Evolutionary conservation across 2,113 vertebrate species (phyloP), one percentile per base, ranked within the genome.

Genomic region (Centropus bengalensis): DNA sequence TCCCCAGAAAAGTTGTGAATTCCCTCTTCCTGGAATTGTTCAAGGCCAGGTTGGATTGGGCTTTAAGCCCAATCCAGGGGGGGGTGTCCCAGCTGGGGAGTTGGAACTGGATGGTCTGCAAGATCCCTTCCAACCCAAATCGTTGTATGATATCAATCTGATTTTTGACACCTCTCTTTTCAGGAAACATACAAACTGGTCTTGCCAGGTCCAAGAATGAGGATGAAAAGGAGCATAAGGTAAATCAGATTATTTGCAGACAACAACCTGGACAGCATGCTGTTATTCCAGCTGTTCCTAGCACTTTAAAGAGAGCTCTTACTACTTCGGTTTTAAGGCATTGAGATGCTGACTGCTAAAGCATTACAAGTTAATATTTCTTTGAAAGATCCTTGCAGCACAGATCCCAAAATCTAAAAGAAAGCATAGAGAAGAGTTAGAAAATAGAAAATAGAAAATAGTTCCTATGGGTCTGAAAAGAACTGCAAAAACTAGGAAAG

Each of bases 201-300:
- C 21, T 91, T 70, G 42, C 40, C 28, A 44, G 36, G n/a, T 26
- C 74, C 64, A 30, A 52, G 42, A n/a, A 23, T 74, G 79, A 76
- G 66, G 70, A 4, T 47, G 63, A 86, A 89, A 84, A 36, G 54
- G 28, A 82, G 49, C 49, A 24, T 64, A 59, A 91, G 69, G 42
- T 92, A 59, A 81, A 81, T 86, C 42, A 44, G 73, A 38, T 94
- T 84, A 59, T 91, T 81, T 86, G 52, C 63, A 76, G 68, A 56
- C n/a, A 85, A 83, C 68, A 90, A 64, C 58, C 62, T 86, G 5
- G 5, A 40, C 47, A 84, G 47, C 17, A 36, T 40, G 56, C 54
- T 94, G 66, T 81, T 92, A 49, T 73, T 93, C 44, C 87, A 93
- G 87, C 93, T 89, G 75, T 36, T 91, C n/a, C 44, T 71, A 79